phyloP scores from a whole-genome alignment of 2,113 vertebrate genomes.

The Gnathonemus echidnorhynchus region DNA sequence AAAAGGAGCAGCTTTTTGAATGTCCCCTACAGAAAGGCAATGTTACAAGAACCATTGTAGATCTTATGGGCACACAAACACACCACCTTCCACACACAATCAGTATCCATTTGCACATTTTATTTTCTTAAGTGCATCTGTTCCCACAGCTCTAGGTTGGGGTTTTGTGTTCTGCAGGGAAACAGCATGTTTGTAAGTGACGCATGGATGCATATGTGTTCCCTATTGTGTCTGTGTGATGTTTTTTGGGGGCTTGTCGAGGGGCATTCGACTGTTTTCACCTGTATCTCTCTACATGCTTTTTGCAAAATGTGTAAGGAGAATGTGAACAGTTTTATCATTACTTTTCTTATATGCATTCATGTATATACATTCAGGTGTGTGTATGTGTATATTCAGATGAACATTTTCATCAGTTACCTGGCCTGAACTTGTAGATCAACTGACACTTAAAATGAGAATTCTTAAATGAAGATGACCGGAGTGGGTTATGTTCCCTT shows the following conservation, averaged over 20 bases:
- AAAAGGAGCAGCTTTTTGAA: not conserved
- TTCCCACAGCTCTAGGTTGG: conserved; percentile 70
- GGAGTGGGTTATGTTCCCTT: conserved; percentile 41
- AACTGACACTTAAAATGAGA: conserved; percentile 29
- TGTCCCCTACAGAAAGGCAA: not conserved
- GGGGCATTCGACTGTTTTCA: conserved; percentile 45
- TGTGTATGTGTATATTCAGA: conserved; percentile 53
- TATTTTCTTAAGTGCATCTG: conserved; percentile 43
- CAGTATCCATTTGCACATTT: conserved; percentile 27
- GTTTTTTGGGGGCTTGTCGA: conserved; percentile 41
- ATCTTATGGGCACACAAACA: conserved; percentile 28
- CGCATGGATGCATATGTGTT: conserved; percentile 33
- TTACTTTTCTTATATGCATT: conserved; percentile 49
- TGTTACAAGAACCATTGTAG: conserved; percentile 20
- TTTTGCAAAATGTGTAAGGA: conserved; percentile 28
- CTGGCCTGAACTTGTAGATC: conserved; percentile 19
- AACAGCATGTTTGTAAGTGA: conserved; percentile 49
- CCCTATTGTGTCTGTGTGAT: conserved; percentile 47
- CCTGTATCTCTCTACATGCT: conserved; percentile 50
- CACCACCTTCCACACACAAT: conserved; percentile 21
- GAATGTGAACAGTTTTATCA: conserved; percentile 44
- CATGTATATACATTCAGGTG: conserved; percentile 54
- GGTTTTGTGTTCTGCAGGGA: conserved; percentile 55
- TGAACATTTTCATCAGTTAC: conserved; percentile 39
- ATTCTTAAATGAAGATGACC: conserved; percentile 41